A percentile compares a stretch with the other conserved stretches of the same genome.
Conservation (phyloP, 2,113 vertebrate genomes). For the Nymphicus hollandicus region DNA sequence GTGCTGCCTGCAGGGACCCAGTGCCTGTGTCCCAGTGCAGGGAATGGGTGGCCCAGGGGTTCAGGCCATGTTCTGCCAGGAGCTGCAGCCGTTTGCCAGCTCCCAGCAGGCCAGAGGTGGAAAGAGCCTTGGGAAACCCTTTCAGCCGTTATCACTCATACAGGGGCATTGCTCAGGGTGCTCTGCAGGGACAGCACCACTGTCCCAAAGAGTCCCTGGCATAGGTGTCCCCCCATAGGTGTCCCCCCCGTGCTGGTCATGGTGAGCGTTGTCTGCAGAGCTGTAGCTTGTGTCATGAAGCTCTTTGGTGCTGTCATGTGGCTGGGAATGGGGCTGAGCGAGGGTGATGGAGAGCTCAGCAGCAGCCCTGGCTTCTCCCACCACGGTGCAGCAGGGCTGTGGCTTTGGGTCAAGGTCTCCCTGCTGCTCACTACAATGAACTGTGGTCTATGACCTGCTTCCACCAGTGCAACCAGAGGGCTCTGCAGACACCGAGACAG, state of each 20-base stretch:
- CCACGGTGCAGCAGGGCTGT: accelerated
- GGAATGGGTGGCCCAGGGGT: accelerated
- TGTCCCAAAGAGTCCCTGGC: accelerated
- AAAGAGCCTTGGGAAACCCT: neutral
- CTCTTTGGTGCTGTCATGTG: no score
- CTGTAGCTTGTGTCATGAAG: neutral
- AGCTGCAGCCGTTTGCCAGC: neutral
- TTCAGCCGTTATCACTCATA: accelerated
- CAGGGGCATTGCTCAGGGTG: neutral
- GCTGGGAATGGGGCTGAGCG: neutral
- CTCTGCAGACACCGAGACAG: neutral
- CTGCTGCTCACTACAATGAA: neutral
- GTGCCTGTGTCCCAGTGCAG: neutral
- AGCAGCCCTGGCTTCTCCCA: neutral
- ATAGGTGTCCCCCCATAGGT: neutral
- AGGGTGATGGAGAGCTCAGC: neutral
- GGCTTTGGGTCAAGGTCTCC: neutral
- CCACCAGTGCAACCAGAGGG: neutral
- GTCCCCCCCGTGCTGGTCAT: accelerated
- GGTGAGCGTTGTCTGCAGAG: neutral
- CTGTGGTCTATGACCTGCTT: neutral
- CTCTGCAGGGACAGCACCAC: neutral
- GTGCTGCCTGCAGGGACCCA: neutral
- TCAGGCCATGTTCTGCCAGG: neutral
- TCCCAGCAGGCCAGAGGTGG: neutral